Conservation (phyloP, 2,797 vertebrate genomes). For the Eulemur mongoz region DNA sequence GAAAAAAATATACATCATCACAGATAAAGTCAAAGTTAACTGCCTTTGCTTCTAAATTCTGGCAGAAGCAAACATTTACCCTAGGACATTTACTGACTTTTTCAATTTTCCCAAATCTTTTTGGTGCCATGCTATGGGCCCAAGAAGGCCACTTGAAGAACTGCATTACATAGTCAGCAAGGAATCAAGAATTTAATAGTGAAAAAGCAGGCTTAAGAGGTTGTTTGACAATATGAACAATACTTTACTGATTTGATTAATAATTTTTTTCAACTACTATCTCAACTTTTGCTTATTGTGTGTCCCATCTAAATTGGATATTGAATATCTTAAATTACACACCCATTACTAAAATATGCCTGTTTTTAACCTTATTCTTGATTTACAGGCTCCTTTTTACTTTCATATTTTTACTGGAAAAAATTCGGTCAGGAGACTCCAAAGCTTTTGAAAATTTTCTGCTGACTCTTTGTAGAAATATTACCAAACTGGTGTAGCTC, state of each 20-base stretch:
- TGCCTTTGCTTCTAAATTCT: constrained; percentile 20
- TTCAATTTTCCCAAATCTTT: background rate
- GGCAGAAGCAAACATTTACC: background rate
- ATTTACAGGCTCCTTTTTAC: background rate
- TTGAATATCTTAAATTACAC: background rate
- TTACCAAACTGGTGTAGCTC: background rate
- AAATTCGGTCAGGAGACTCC: background rate
- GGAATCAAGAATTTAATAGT: background rate
- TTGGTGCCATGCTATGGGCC: background rate
- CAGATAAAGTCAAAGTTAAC: background rate
- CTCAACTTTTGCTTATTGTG: constrained; percentile 22
- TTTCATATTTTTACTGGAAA: constrained; percentile 41
- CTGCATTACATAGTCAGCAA: background rate
- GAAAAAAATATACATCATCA: background rate
- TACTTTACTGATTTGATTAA: background rate
- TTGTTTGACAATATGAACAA: background rate
- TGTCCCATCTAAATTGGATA: background rate
- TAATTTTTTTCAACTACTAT: background rate
- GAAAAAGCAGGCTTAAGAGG: background rate
- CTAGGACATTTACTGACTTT: background rate
- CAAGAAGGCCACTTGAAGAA: background rate
- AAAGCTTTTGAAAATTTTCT: constrained; percentile 10
- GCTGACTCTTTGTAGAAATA: background rate
- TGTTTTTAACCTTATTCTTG: background rate
- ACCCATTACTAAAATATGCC: background rate